Base-by-base conservation (phyloP, 2,888 invertebrate genomes). In the Nymphalis c-album region DNA sequence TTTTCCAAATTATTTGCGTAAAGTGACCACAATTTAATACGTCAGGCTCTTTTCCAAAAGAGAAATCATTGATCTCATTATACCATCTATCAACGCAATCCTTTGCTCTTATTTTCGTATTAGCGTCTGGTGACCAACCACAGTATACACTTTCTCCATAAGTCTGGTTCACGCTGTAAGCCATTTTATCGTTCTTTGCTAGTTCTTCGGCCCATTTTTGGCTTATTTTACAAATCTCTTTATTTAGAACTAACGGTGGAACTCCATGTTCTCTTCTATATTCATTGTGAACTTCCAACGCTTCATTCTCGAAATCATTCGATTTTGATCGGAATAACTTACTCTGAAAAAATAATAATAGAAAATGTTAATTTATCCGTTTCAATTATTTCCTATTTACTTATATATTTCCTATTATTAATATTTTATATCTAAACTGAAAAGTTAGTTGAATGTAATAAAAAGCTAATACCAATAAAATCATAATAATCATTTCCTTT, bases 1-100 rank as follows among this genome's bases (percentile, higher is more conserved):
- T 94, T 81, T 95, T 96, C 97, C 97, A 97, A n/a, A 97, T 93
- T 0, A 97, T 94, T 91, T 97, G 97, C 0, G 96, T 95, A 77
- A 96, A 94, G 83, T 93, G 93, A 72, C 95, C 95, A 61, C 95
- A 94, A 58, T 92, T 93, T 13, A 95, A 82, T 50, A 93, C 86
- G 74, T 93, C 93, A 5, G 95, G 95, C 80, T 96, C 96, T 47
- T 82, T 86, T 2, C 95, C 95, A 77, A 95, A 96, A 31, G 93
- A 93, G 81, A 94, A 95, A 50, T 95, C 93, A 77, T 95, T 95
- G 65, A 94, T 95, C 86, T 96, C 96, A 48, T 94, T 94, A 83
- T 96, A 96, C 96, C 96, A 96, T 82, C 94, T 94, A 4, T 95
- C 94, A 6, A 96, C 93, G 18, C 96, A 95, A 76, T 95, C 95